Evolutionary conservation across 2,797 vertebrate genomes (phyloP).

Genomic region (Acrocephalus scirpaceus): DNA sequence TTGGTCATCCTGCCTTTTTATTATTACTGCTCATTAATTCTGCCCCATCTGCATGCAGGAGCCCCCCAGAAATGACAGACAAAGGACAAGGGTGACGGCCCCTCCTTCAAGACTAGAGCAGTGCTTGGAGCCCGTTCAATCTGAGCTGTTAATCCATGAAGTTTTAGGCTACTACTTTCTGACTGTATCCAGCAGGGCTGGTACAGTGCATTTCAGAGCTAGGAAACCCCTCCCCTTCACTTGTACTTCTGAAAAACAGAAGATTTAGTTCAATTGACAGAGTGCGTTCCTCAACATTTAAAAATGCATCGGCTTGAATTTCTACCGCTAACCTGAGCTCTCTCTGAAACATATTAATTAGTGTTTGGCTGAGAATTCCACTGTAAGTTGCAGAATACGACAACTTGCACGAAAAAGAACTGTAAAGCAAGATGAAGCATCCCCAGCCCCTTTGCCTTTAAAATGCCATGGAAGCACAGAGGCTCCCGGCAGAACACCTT

Average conservation of each 20-base stretch:
- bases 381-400: neutral
- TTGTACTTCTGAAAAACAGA: neutral
- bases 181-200: neutral
- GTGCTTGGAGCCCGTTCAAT: neutral
- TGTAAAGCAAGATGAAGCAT: neutral
- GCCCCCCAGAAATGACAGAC: neutral
- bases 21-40: neutral
- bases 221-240: neutral
- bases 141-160: neutral
- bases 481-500: constrained; percentile 56
- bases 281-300: neutral
- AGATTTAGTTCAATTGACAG: neutral
- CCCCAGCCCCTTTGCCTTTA: constrained; percentile 69
- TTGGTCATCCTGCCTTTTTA: neutral
- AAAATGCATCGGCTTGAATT: neutral
- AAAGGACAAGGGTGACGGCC: neutral
- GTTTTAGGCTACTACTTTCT: neutral
- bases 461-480: constrained; percentile 60
- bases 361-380: fast-evolving
- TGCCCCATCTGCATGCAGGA: neutral
- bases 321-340: neutral
- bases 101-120: neutral
- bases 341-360: neutral
- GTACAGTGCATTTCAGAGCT: neutral
- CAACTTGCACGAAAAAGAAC: neutral